Base-by-base conservation (phyloP, 1,140 invertebrate genomes). In the Druon quercuslanigerum region DNA sequence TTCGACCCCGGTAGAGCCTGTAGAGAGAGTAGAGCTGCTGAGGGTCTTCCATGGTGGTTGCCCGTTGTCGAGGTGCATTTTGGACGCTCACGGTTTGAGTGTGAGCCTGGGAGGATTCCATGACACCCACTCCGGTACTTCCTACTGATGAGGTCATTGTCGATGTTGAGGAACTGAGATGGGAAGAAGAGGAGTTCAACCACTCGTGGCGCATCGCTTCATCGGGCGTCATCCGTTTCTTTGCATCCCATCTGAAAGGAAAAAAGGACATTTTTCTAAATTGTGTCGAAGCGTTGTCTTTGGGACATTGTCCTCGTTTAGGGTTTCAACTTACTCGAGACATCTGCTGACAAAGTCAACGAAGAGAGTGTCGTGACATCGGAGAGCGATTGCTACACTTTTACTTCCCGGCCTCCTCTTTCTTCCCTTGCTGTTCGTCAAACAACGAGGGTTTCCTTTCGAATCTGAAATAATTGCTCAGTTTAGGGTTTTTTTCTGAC, bases 281-380 rank as follows among this genome's bases (percentile, higher is more conserved):
- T 8, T 46, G n/a, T 40, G 11, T 5, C 50, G 46, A 50, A 57
- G 14, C n/a, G 13, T 66, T 71, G 13, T 50, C n/a, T 71, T 71
- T 46, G 8, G 13, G 20, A 71, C 13, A 71, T 16, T 56, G 54
- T 71, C 16, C 8, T 46, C 57, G 75, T 78, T 14, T 60, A 51
- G 60, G 78, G 76, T 46, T 79, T 81, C 51, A 76, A 95, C 95
- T 96, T 90, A 96, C 96, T 98, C 96, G 76, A 99, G 93, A 90
- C 98, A 99, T 87, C 95, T 94, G 77, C 95, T 95, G 86, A 99
- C 94, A 90, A 99, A 99, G 91, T 99, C 96, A 50, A 98, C 94
- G 92, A 99, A 99, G 25, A 97, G 92, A 17, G 95, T 93, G 91
- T 99, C 98, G 86, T 96, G 96, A 85, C 96, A 97, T 79, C 96